Conservation (phyloP, 2,888 invertebrate genomes). For the Listrodromus nycthemerus region DNA sequence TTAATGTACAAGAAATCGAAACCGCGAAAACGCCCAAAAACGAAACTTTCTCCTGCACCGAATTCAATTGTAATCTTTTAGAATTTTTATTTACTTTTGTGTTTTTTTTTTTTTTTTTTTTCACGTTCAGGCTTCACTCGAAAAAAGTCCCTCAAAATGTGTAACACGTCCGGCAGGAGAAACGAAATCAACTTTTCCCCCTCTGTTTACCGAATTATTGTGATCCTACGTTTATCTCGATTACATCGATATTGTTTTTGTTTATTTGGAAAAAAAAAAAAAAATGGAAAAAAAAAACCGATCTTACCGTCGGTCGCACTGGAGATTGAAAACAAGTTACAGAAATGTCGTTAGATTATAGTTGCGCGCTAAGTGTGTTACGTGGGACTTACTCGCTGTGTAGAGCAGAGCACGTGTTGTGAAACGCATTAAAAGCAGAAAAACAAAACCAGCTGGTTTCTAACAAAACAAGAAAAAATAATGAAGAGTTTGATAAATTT, state of each 20-base stretch:
- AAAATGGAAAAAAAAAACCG: background rate
- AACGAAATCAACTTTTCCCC: slow-evolving; percentile 7
- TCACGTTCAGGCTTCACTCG: slow-evolving; percentile 21
- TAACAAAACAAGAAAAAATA: slow-evolving; percentile 35
- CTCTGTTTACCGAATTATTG: background rate
- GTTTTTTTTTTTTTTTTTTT: slow-evolving; percentile 35
- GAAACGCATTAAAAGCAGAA: slow-evolving; percentile 36
- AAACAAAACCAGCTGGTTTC: slow-evolving; percentile 4
- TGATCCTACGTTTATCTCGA: background rate
- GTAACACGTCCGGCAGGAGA: slow-evolving; percentile 18
- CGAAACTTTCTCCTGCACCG: background rate
- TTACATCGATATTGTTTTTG: background rate
- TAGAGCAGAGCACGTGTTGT: slow-evolving; percentile 19
- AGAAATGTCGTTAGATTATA: slow-evolving; percentile 45
- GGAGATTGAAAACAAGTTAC: slow-evolving; percentile 72
- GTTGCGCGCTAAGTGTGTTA: slow-evolving; percentile 31
- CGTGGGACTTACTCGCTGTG: slow-evolving; percentile 7
- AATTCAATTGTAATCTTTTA: background rate
- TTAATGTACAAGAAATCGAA: too few relatives aligned
- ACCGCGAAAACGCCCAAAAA: background rate
- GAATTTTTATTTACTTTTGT: background rate
- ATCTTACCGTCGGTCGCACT: slow-evolving; percentile 54
- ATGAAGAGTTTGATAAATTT: slow-evolving; percentile 40
- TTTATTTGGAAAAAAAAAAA: background rate
- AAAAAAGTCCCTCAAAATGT: slow-evolving; percentile 10